Base-by-base conservation (phyloP, 2,888 invertebrate species). In the Apeira syringaria region DNA sequence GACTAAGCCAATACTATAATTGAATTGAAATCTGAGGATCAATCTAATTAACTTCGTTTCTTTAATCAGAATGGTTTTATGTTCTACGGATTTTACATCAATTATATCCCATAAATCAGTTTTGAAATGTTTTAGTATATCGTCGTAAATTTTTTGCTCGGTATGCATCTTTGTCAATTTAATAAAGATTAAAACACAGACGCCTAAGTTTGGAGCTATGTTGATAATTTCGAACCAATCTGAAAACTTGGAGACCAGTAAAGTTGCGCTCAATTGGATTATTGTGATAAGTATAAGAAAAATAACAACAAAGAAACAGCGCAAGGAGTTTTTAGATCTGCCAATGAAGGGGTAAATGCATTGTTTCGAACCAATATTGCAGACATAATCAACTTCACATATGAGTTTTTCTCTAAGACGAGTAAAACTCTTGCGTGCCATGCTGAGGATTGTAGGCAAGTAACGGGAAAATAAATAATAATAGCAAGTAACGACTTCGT, bases 191-290 rank as follows among this genome's bases (percentile, higher is more conserved):
- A 85, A 74, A 3, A 79, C 39, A 35, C 74, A 74, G 0, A 74
- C 82, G 7, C 83, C 86, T 0, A 84, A 61, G 41, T 86, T 85
- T 0, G 87, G 85, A 3, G 77, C 78, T 0, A 83, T 67, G 29
- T 83, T 80, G 2, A 81, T 69, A 1, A 86, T 59, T 33, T 80
- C 76, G 3, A 83, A 63, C 65, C 71, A 77, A 58, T 79, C 66
- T n/a, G 59, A 53, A 3, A 74, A 61, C 3, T 65, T 68, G 3
- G 63, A 66, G 5, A 69, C 45, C n/a, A 64, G 64, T 5, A 85
- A 53, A 3, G 78, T 69, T 0, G 72, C 27, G 1, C 67, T 50
- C 3, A 85, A 59, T 42, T 86, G 86, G 1, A 50, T 22, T 0
- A 67, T 64, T 2, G 81, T 79, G 3, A 74, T 56, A 4, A 65